A percentile compares a stretch with the other conserved stretches of the same genome.
phyloP scores from a whole-genome alignment of 2,113 vertebrate genomes.

The Charina bottae region DNA sequence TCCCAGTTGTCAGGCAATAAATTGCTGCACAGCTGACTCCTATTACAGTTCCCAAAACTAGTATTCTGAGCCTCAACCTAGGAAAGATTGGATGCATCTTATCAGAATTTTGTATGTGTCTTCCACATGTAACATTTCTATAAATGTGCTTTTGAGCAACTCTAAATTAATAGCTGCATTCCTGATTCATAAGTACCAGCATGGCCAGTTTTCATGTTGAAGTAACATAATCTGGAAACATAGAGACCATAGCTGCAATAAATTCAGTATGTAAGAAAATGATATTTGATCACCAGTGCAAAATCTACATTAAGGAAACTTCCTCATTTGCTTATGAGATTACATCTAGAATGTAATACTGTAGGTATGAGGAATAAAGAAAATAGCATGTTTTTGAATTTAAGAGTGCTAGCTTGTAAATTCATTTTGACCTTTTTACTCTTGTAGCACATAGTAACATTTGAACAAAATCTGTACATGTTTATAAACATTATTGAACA shows the following conservation, averaged over 20 bases:
- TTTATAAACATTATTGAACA: background rate
- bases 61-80: background rate
- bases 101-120: background rate
- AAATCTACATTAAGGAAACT: background rate
- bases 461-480: background rate
- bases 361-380: background rate
- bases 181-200: background rate
- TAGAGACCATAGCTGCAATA: background rate
- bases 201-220: background rate
- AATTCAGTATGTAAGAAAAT: background rate
- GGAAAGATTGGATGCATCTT: background rate
- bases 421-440: background rate
- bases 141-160: background rate
- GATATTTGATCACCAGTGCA: background rate
- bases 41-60: background rate
- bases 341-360: background rate
- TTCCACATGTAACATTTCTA: background rate
- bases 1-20: background rate
- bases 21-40: background rate
- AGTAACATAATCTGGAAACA: background rate
- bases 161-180: background rate
- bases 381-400: background rate
- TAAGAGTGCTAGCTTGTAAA: background rate
- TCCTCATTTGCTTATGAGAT: background rate
- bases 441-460: background rate